These are phyloP conservation scores for Corythaeola cristata DNA, from an alignment of 2,113 vertebrate species.

Conservation along the genomic window DNA sequence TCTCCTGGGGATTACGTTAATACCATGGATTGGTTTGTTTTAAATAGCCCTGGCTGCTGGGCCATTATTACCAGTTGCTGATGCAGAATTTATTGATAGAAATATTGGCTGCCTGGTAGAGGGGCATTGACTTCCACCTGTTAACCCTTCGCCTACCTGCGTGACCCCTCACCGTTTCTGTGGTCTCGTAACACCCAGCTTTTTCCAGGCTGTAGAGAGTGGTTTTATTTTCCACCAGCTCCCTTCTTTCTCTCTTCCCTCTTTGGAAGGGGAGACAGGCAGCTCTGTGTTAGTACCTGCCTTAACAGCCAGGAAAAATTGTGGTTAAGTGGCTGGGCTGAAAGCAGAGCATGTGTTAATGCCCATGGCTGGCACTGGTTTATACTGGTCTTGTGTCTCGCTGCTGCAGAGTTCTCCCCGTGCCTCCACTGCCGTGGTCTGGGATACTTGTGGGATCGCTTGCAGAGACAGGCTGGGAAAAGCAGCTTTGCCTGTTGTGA, in stretches of 20 bases:
- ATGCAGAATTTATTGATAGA: slow-evolving; percentile 72
- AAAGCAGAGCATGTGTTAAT: background rate
- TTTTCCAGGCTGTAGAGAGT: background rate
- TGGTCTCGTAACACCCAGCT: background rate
- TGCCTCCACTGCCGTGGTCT: background rate
- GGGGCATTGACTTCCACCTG: slow-evolving; percentile 44
- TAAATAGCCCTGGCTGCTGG: slow-evolving; percentile 65
- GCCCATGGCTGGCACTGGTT: background rate
- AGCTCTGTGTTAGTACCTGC: background rate
- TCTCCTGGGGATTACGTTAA: slow-evolving; percentile 63
- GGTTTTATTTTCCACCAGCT: background rate
- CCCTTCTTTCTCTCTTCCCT: background rate
- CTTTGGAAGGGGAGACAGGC: background rate
- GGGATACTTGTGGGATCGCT: background rate
- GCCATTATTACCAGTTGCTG: slow-evolving; percentile 68
- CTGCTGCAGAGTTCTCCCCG: background rate
- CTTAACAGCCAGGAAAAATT: background rate
- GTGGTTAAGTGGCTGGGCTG: background rate
- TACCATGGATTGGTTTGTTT: slow-evolving; percentile 70
- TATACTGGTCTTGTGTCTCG: background rate
- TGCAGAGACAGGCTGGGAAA: background rate
- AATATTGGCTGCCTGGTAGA: slow-evolving; percentile 57
- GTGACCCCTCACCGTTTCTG: background rate
- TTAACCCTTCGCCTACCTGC: slow-evolving; percentile 61
- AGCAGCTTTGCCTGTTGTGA: background rate